These are phyloP conservation scores for Eilema griseolum DNA, from an alignment of 2,888 invertebrate species.

Conservation along the genomic window DNA sequence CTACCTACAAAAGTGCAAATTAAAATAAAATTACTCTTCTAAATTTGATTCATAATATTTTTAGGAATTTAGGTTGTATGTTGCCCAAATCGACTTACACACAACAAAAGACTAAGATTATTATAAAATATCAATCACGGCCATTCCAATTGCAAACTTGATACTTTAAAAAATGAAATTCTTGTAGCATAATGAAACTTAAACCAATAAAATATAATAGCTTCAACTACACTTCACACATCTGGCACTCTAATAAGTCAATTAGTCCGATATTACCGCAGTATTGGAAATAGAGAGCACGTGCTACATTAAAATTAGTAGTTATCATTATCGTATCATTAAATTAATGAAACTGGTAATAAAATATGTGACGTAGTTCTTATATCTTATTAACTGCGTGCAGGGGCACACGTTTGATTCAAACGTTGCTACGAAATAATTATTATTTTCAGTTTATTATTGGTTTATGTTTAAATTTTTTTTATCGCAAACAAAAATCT, in stretches of 20 bases:
- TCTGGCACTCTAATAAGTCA: slow-evolving; percentile 1
- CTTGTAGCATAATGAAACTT: not conserved
- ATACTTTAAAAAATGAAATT: not conserved
- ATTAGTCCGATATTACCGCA: not conserved
- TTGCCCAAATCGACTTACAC: too few relatives aligned
- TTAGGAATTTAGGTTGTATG: too few relatives aligned
- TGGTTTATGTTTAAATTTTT: not conserved
- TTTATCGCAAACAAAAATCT: too few relatives aligned
- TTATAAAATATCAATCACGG: too few relatives aligned
- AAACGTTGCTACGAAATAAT: not conserved
- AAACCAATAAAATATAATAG: not conserved
- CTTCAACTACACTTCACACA: not conserved
- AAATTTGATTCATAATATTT: too few relatives aligned
- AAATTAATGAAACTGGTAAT: not conserved
- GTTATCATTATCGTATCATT: slow-evolving; percentile 4
- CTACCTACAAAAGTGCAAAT: too few relatives aligned
- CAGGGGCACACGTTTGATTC: not conserved
- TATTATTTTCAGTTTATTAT: not conserved
- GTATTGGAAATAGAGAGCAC: not conserved
- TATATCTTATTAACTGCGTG: not conserved
- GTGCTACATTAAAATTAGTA: not conserved
- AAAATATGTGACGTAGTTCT: not conserved
- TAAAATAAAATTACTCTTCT: too few relatives aligned
- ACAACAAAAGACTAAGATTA: too few relatives aligned
- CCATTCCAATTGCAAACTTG: not conserved